Base-by-base conservation (phyloP, 2,888 invertebrate genomes). In the Gordius sp. region DNA sequence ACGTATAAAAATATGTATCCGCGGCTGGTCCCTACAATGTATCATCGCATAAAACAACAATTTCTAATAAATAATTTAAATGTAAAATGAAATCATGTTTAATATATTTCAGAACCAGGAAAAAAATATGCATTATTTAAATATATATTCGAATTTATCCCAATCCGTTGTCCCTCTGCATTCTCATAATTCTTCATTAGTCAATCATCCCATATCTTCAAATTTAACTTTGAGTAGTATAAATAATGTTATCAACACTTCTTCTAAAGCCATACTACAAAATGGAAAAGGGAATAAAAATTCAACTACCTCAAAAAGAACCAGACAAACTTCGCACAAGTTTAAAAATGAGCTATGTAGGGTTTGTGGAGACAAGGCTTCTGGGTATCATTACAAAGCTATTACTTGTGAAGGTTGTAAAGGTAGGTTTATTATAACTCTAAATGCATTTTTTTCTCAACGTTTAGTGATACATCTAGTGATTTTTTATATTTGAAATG, bases 341-440 rank as follows among this genome's bases (percentile, higher is more conserved):
- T 54, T 54, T 23, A 54, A 54, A 20, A 91, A 93, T 72, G 93
- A 93, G 68, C 73, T 93, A 59, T 93, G 93, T 70, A 77, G 91
- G 62, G 91, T 93, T 20, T 93, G 93, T 71, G 91, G 91, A 1
- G 93, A 93, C 73, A 76, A 91, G 64, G 91, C 93, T 62, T 91
- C 89, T 54, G 91, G 91, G 62, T 91, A 93, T 72, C 93, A 93
- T 71, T 93, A 93, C 73, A 93, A 93, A 71, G 91, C 91, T 59
- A 80, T 93, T 64, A 91, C 91, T 63, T 93, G 93, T 73, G 93
- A 93, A 75, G 93, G 91, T 61, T 93, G 89, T 74, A 91, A 91
- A 77, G 89, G 81, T 79, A 58, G 54, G 60, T 39, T 39, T 39
- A 54, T 24, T 16, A 47, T 23, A 16, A 47, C 20, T 47, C 8